Base-by-base conservation (phyloP, 2,888 invertebrate genomes). In the Chesias legatella region DNA sequence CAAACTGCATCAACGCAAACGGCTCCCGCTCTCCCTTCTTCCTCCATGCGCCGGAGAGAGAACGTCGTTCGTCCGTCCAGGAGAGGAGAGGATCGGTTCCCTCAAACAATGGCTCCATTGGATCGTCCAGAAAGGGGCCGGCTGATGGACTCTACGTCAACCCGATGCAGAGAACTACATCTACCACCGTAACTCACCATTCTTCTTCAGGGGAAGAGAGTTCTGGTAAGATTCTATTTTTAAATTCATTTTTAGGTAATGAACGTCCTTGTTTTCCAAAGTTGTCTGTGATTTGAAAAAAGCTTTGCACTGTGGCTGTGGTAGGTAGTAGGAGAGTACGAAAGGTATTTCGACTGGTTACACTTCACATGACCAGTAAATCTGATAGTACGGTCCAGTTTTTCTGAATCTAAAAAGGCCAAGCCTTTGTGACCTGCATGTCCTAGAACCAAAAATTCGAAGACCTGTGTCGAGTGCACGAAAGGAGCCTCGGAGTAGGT, bases 71-170 rank as follows among this genome's bases (percentile, higher is more conserved):
- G 28, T 76, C 79, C 6, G 53, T 62, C 1, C 71, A 70, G 24
- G 84, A 81, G 55, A 75, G 83, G 21, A 65, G 88, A 43, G 73
- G 82, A 10, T 76, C 88, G 40, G 40, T 88, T 3, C 77, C 85
- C 5, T 80, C 85, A 30, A 74, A 79, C 1, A 67, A 66, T 45
- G 75, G 81, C 0, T 61, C 93, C 79, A 49, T 85, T 43, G 67
- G 70, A 55, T 83, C 82, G 0, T 64, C 73, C 9, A 59, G 83
- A 9, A 74, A 85, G 57, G 69, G 91, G 44, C 93, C 93, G 0
- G 92, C 93, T 41, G 95, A 95, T 60, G 95, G 95, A 0, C 89
- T 95, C 26, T 96, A 95, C 68, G 92, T 96, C 45, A 95, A 95
- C 72, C 95, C 95, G 0, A 95, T 95, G 94, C 91, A 89, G 58